These are phyloP conservation scores for Threskiornis aethiopicus DNA, from an alignment of 2,797 vertebrate genomes.

Conservation along the genomic window DNA sequence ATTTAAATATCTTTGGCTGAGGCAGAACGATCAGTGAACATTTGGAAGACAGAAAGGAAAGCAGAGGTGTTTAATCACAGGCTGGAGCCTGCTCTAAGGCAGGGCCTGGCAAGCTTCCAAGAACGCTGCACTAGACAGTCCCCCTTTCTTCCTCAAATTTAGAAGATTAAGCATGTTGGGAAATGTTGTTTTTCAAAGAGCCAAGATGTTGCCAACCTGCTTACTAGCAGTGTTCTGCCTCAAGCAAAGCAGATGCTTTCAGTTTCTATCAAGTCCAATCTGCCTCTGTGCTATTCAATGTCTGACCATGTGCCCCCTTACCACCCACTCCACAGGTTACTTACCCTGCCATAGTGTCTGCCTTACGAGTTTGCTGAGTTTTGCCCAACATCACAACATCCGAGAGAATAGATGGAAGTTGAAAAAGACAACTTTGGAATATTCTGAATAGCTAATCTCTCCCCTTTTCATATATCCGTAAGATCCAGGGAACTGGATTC, in stretches of 20 bases:
- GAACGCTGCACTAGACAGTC: neutral
- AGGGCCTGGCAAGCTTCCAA: constrained; percentile 23
- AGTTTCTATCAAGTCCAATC: neutral
- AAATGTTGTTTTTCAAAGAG: constrained; percentile 8
- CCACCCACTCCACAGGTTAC: neutral
- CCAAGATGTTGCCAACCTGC: neutral
- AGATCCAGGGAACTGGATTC: neutral
- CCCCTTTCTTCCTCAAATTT: neutral
- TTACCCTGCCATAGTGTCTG: neutral
- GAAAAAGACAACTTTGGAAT: neutral
- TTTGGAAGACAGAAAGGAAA: constrained; percentile 28
- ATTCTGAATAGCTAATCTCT: neutral
- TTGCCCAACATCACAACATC: neutral
- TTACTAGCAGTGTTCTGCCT: neutral
- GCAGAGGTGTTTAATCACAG: constrained; percentile 47
- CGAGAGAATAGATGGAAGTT: neutral
- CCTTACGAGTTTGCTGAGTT: neutral
- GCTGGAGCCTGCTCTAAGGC: constrained; percentile 4
- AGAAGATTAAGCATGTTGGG: neutral
- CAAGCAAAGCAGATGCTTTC: neutral
- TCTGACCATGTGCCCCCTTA: neutral
- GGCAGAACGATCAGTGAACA: neutral
- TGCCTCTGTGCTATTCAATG: neutral
- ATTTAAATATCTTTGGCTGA: neutral
- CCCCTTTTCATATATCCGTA: neutral